phyloP scores from a whole-genome alignment of 2,888 invertebrate species.

The Parnassius orleans region DNA sequence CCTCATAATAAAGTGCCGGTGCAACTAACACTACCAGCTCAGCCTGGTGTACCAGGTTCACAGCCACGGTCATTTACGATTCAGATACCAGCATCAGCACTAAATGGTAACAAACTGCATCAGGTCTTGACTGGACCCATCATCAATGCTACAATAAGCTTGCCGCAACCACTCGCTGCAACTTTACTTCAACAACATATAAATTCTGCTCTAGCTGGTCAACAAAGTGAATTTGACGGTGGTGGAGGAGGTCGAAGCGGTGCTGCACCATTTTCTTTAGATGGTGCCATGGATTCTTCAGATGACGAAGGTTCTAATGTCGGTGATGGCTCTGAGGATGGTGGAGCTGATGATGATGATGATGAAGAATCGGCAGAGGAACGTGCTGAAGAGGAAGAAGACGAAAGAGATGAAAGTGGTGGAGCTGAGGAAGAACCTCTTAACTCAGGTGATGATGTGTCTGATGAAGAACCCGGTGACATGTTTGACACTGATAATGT shows the following conservation, averaged over 20 bases:
- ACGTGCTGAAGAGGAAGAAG: constrained; percentile 83
- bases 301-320: constrained; percentile 87
- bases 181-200: constrained; percentile 94
- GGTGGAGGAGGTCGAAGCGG: constrained; percentile 73
- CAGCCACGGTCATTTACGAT: constrained; percentile 91
- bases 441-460: constrained; percentile 98
- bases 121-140: constrained; percentile 92
- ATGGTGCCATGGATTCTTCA: constrained; percentile 85
- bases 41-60: constrained; percentile 85
- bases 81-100: constrained; percentile 92
- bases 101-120: constrained; percentile 85
- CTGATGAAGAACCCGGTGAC: constrained; percentile 96
- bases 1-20: constrained; percentile 74
- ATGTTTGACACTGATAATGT: constrained; percentile 99
- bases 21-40: constrained; percentile 91
- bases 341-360: constrained; percentile 85
- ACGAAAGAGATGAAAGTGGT: constrained; percentile 85
- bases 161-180: constrained; percentile 90
- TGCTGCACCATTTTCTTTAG: constrained; percentile 73
- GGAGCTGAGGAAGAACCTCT: constrained; percentile 91
- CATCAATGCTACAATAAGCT: constrained; percentile 93
- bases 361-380: constrained; percentile 89
- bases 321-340: constrained; percentile 83
- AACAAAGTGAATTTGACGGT: constrained; percentile 73
- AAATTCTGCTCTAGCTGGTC: constrained; percentile 85